Conservation (phyloP, 2,888 invertebrate species). For the Hesperia comma region DNA sequence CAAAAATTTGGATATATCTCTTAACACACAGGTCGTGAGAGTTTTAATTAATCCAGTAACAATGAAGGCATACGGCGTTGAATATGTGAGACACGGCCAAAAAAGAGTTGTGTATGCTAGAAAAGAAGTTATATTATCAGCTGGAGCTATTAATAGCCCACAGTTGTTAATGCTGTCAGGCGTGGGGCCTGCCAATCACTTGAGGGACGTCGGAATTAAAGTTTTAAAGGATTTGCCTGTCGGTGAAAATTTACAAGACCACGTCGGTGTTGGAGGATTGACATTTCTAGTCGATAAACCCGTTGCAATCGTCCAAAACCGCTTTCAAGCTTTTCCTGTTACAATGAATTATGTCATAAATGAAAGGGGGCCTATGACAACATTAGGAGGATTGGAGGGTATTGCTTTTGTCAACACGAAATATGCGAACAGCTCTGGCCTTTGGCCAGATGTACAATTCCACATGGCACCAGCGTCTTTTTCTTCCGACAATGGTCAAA, state of each 20-base stretch:
- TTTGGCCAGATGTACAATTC: slow-evolving; percentile 95
- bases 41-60: slow-evolving; percentile 89
- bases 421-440: slow-evolving; percentile 89
- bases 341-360: slow-evolving; percentile 92
- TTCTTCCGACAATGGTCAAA: slow-evolving; percentile 90
- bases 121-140: slow-evolving; percentile 93
- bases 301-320: slow-evolving; percentile 91
- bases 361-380: slow-evolving; percentile 92
- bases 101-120: slow-evolving; percentile 88
- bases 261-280: slow-evolving; percentile 93
- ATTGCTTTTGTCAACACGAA: slow-evolving; percentile 94
- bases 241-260: slow-evolving; percentile 94
- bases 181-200: slow-evolving; percentile 88
- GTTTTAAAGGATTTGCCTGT: slow-evolving; percentile 90
- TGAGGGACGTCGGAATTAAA: slow-evolving; percentile 87
- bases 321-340: slow-evolving; percentile 90
- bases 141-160: slow-evolving; percentile 96
- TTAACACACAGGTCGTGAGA: slow-evolving; percentile 91
- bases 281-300: slow-evolving; percentile 93
- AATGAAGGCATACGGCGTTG: slow-evolving; percentile 91
- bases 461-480: slow-evolving; percentile 96
- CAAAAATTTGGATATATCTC: slow-evolving; percentile 90
- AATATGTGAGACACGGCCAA: slow-evolving; percentile 89
- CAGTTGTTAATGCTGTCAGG: slow-evolving; percentile 97
- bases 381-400: slow-evolving; percentile 94